Evolutionary conservation across 2,888 invertebrate genomes (phyloP).

Genomic region (Gryllus longicercus): DNA sequence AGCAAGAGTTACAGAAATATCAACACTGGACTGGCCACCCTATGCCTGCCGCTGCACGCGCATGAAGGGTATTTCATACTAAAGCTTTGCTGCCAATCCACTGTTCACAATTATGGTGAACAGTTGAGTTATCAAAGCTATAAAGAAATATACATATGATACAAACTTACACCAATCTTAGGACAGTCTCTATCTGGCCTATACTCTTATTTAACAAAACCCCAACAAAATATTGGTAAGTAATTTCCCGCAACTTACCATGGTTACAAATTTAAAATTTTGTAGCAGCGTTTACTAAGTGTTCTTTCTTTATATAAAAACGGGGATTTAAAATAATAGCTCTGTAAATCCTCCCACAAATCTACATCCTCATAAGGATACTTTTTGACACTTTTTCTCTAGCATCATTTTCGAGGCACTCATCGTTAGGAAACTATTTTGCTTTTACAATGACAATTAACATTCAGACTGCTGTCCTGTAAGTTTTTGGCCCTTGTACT

Average conservation of each 20-base stretch:
- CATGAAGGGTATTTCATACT: not conserved
- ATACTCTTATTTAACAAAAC: slow-evolving; percentile 28
- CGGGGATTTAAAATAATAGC: slow-evolving; percentile 39
- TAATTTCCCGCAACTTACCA: slow-evolving; percentile 33
- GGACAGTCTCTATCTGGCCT: slow-evolving; percentile 32
- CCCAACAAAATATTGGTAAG: slow-evolving; percentile 33
- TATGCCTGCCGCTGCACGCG: slow-evolving; percentile 12
- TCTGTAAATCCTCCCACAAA: slow-evolving; percentile 38
- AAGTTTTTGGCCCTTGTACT: slow-evolving; percentile 19
- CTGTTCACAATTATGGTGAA: not conserved
- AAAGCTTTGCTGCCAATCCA: not conserved
- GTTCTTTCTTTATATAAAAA: slow-evolving; percentile 38
- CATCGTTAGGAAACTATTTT: slow-evolving; percentile 40
- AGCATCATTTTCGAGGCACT: slow-evolving; percentile 39
- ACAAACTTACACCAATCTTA: slow-evolving; percentile 29
- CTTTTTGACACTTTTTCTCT: slow-evolving; percentile 36
- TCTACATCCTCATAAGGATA: slow-evolving; percentile 38
- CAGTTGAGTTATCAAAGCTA: slow-evolving; percentile 25
- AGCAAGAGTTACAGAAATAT: slow-evolving; percentile 11
- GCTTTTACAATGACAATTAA: slow-evolving; percentile 37
- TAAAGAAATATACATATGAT: slow-evolving; percentile 29
- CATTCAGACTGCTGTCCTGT: slow-evolving; percentile 22
- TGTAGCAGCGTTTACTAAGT: slow-evolving; percentile 35
- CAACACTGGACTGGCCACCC: slow-evolving; percentile 26
- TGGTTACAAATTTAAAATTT: slow-evolving; percentile 36